Base-by-base conservation (phyloP, 1,140 invertebrate species). In the Heliconius nattereri region DNA sequence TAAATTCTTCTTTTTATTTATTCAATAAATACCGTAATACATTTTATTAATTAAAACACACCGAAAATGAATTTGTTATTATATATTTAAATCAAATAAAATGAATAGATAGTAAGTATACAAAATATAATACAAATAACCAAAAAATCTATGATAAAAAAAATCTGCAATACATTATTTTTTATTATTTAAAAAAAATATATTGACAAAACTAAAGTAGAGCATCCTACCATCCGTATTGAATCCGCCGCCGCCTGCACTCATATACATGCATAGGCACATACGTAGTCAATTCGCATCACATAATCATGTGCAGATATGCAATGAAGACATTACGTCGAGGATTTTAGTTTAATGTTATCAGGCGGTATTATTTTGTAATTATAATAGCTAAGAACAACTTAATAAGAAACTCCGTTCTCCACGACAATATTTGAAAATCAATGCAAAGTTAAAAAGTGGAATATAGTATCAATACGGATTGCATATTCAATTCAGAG, bases 241-340 rank as follows among this genome's bases (percentile, higher is more conserved):
- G n/a, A 32, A 26, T 52, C 11, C 37, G 26, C 19, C 77, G 80
- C 80, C 79, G 83, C 71, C 79, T 75, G 80, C 84, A 86, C 83
- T 83, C 84, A 86, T 45, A 45, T 86, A 87, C 32, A 87, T 29
- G 29, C 60, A 66, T 66, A 66, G 23, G 13, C 9, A 13, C 26
- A 16, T 66, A 87, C 19, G 85, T 87, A 83, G 84, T 85, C 85
- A 86, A 86, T 85, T 85, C 73, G 79, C 82, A 85, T 85, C 86
- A 83, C 79, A 80, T 85, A 83, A 84, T 88, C 78, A 86, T 81
- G 72, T 81, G 75, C 78, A 78, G 49, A 75, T 49, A 76, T 79
- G 78, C 83, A 83, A 89, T 89, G 84, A 89, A 89, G 85, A 86
- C 87, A 87, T 88, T 84, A 87, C 54, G n/a, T 35, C 37, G 71